Evolutionary conservation across 2,888 invertebrate species (phyloP), one percentile per base, ranked within the genome.

Genomic region (Caenorhabditis sp.): DNA sequence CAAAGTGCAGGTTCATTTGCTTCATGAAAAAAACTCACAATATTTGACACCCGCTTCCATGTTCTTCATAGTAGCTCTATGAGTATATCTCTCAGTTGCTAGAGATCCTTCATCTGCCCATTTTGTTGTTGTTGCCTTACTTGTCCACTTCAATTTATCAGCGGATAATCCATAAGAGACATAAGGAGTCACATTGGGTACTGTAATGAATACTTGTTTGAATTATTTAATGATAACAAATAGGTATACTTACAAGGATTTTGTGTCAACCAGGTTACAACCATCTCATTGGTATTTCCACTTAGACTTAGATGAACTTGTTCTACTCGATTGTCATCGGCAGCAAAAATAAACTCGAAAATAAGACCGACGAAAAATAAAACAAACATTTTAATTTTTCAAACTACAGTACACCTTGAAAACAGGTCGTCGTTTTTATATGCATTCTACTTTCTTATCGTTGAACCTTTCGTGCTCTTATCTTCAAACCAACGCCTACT

Each of bases 231-330:
- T 14, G 43, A 43, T 31, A 7, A 27, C 7, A 21, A 57, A 27
- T 12, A 27, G 14, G 21, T 5, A 7, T 62, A 69, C 72, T 63
- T 26, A 78, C 78, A 63, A 0, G 70, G 73, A 23, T 69, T 63
- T 27, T 70, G 61, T 1, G 78, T 78, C 25, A 78, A 17, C 78
- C 78, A 78, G 12, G 72, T 78, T 20, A 78, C 78, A 10, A 69
- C 63, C 78, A 78, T 78, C 49, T 75, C 67, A 61, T 63, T 59
- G 20, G 63, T 59, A 25, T 73, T 63, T 1, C 66, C 70, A 23
- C 59, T 67, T 59, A 70, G 63, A n/a, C 76, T 76, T 43, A 78
- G n/a, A 66, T 76, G 78, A 12, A 78, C 76, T 59, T 78, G 78
- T 53, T 76, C 65, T 52, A 70, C 73, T 43, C 43, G 43, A 43